These are phyloP conservation scores for Lophochroa leadbeateri DNA, from an alignment of 2,113 vertebrate genomes.

Conservation along the genomic window DNA sequence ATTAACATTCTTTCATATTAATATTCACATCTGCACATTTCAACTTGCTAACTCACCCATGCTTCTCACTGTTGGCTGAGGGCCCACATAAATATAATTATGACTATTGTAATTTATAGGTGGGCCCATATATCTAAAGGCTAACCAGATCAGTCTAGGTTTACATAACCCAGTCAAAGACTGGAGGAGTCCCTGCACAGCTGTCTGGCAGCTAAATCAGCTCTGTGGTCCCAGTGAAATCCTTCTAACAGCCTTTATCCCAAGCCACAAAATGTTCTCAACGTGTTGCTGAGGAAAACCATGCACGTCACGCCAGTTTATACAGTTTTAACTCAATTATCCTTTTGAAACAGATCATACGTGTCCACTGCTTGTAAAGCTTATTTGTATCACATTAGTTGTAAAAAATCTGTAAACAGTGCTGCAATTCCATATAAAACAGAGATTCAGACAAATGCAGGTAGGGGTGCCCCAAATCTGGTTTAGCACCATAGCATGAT, in stretches of 20 bases:
- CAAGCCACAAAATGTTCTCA: neutral
- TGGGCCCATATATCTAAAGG: neutral
- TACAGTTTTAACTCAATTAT: neutral
- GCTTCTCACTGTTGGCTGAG: neutral
- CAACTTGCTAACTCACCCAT: neutral
- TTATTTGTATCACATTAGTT: neutral
- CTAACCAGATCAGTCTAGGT: neutral
- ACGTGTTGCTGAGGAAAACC: neutral
- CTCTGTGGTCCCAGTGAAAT: neutral
- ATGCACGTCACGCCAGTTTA: accelerated
- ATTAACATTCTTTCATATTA: neutral
- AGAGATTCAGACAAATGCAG: neutral
- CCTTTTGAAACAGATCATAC: neutral
- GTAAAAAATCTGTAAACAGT: neutral
- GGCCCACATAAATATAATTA: neutral
- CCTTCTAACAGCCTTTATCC: neutral
- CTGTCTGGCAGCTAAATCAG: neutral
- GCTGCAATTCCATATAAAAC: neutral
- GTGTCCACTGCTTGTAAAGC: neutral
- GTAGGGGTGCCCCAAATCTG: neutral
- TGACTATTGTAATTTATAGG: neutral
- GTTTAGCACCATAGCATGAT: neutral
- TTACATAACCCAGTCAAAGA: neutral
- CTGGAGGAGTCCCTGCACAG: neutral
- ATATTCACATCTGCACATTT: neutral